A percentile compares a stretch with the other conserved stretches of the same genome.
Conservation (phyloP, 35 echinoderm and acorn worm species). For the Lytechinus variegatus region DNA sequence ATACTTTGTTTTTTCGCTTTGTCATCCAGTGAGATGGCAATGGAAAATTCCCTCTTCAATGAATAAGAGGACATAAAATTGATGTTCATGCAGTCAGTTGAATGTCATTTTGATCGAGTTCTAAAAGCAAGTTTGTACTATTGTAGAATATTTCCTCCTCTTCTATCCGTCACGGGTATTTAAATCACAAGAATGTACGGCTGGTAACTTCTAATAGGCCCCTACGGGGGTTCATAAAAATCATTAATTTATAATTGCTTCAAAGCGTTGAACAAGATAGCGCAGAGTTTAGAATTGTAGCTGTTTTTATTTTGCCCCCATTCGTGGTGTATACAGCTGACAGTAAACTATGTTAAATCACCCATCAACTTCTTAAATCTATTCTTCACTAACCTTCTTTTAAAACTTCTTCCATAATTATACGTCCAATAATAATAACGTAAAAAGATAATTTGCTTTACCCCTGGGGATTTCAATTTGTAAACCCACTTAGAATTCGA, state of each 20-base stretch:
- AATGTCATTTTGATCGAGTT: constrained; percentile 8
- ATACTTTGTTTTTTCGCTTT: not conserved
- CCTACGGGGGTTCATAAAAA: constrained; percentile 14
- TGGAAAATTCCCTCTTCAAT: not conserved
- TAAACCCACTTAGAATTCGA: not conserved
- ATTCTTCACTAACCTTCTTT: not conserved
- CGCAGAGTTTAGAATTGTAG: not conserved
- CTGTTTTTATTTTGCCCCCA: not conserved
- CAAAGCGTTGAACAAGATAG: not conserved
- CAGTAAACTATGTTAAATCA: not conserved
- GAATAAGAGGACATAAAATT: not conserved
- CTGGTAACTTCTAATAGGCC: not conserved
- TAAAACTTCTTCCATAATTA: not conserved
- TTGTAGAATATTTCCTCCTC: not conserved
- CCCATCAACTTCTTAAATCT: not conserved
- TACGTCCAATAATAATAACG: not conserved
- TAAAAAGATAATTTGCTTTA: not conserved
- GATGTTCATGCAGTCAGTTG: not conserved
- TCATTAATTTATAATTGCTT: constrained; percentile 29
- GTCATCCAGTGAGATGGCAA: not conserved
- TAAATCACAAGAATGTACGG: not conserved
- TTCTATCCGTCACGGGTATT: constrained; percentile 2
- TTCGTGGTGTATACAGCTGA: not conserved
- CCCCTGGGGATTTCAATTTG: not conserved
- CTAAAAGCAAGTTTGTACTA: not conserved